Evolutionary conservation across 2,888 invertebrate genomes (phyloP), one percentile per base, ranked within the genome.

Genomic region (Pristionchus japonicus): DNA sequence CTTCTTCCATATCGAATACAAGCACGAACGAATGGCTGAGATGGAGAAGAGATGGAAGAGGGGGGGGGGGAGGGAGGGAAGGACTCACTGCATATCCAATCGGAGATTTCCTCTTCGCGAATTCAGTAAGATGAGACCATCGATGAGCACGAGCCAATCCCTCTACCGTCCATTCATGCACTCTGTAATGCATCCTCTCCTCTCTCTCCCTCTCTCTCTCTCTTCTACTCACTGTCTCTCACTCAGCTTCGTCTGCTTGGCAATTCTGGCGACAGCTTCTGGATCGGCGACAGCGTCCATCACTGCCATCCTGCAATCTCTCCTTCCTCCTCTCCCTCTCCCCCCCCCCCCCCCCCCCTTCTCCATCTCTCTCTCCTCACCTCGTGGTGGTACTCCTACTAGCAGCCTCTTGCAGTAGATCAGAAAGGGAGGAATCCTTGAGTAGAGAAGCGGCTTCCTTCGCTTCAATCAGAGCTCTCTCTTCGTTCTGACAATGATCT

Each of bases 81-180:
- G n/a, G n/a, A 49, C 37, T 40, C 43, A 96, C 96, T 95, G 98
- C 97, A 95, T 97, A 98, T 9, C 98, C 98, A 90, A 97, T 96
- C 0, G 98, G 98, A 0, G 98, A 97, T 95, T 97, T 98, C 95
- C 98, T 98, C 94, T 97, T 97, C 0, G 97, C 97, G 95, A 98
- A 97, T 93, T 96, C 97, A 87, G 98, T 98, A 83, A 99, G 95
- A 91, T 98, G 98, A 0, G 95, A 94, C 98, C 98, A 98, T 67
- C 97, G 96, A 11, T 96, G 95, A 47, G 96, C 95, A 92, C 97
- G 96, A 0, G 97, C 97, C 57, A 98, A 95, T 20, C 97, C 96
- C 91, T 97, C 96, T 90, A 98, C 97, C 89, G 97, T 96, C 88
- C 98, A 95, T 97, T 97, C 97, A 97, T 98, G 98, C 95, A 96